phyloP scores from a whole-genome alignment of 2,888 invertebrate genomes.

The Drosophila ustulata region DNA sequence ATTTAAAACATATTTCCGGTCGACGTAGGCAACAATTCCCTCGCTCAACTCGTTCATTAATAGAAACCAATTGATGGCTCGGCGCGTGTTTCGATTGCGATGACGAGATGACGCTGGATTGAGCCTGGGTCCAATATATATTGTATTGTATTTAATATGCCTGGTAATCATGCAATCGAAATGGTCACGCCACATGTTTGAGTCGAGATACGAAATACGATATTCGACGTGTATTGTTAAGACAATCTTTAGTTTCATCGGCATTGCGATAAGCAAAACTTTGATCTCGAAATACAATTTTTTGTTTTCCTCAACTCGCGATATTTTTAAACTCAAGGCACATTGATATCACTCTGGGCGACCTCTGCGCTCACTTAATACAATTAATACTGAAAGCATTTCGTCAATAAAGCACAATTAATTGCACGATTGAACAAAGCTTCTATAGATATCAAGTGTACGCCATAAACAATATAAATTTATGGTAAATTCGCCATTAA shows the following conservation, averaged over 20 bases:
- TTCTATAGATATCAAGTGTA: neutral
- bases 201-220: neutral
- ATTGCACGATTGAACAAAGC: neutral
- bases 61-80: conserved; percentile 66
- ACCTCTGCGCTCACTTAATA: conserved; percentile 4
- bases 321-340: conserved; percentile 13
- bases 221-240: neutral
- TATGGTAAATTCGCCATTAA: too few species aligned
- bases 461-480: neutral
- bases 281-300: neutral
- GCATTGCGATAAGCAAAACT: conserved; percentile 7
- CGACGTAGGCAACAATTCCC: conserved; percentile 4
- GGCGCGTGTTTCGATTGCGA: conserved; percentile 25
- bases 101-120: conserved; percentile 23
- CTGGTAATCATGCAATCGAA: conserved; percentile 27
- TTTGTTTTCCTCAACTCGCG: neutral
- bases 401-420: conserved; percentile 14
- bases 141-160: neutral
- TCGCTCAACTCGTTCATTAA: conserved; percentile 58
- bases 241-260: conserved; percentile 11
- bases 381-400: conserved; percentile 15
- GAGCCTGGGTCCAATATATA: neutral
- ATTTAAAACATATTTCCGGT: conserved; percentile 69
- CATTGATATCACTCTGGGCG: neutral
- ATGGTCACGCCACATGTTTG: conserved; percentile 35